Conservation (phyloP, 1,140 invertebrate species). For the Araneus ventricosus region DNA sequence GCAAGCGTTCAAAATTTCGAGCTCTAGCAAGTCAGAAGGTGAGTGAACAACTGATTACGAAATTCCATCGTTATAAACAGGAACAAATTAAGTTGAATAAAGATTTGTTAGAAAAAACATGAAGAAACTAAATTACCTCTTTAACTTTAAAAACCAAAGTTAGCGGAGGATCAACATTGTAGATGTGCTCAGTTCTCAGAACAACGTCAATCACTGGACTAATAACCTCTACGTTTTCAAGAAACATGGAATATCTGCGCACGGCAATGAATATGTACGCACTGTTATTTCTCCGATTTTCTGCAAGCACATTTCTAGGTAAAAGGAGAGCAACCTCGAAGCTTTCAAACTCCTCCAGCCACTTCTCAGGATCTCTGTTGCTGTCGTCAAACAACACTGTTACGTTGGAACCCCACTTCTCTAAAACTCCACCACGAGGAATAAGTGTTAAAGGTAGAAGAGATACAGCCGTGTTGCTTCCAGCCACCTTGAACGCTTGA, state of each 20-base stretch:
- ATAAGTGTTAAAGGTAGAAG: background rate
- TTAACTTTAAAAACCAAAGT: constrained; percentile 17
- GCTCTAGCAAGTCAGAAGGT: too few species aligned
- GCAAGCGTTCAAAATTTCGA: too few species aligned
- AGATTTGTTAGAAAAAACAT: too few species aligned
- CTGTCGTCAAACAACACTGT: background rate
- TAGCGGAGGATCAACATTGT: constrained; percentile 25
- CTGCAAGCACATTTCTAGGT: background rate
- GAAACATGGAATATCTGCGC: background rate
- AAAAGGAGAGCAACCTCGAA: background rate
- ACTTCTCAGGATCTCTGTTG: background rate
- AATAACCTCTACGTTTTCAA: background rate
- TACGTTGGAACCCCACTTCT: background rate
- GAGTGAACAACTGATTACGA: too few species aligned
- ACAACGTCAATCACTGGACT: constrained; percentile 12
- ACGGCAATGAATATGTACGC: background rate
- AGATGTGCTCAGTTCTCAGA: background rate
- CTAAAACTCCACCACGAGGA: background rate
- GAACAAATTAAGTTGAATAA: too few species aligned
- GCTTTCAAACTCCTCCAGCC: background rate
- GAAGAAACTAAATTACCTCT: background rate
- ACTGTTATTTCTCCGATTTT: background rate
- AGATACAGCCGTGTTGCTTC: background rate
- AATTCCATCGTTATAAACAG: too few species aligned
- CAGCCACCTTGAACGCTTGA: background rate